Evolutionary conservation across 2,797 vertebrate species (phyloP).

Genomic region (Notamacropus eugenii): DNA sequence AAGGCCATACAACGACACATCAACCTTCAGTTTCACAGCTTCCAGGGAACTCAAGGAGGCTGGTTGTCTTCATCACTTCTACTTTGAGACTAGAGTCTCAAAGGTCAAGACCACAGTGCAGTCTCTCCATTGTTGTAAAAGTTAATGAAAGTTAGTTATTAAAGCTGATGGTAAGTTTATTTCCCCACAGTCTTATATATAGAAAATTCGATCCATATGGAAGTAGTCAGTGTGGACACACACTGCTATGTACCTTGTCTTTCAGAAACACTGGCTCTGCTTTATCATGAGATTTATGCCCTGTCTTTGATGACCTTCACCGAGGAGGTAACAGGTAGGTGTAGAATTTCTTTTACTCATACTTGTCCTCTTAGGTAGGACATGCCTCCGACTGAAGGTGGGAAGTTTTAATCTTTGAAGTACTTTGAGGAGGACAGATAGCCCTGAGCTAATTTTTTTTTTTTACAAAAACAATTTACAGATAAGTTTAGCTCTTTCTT

Average conservation of each 20-base stretch:
- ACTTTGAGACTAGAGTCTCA: conserved; percentile 84
- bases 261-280: conserved; percentile 61
- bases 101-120: conserved; percentile 94
- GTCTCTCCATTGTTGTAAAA: conserved; percentile 87
- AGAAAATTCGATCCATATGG: conserved; percentile 78
- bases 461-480: conserved; percentile 9
- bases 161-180: conserved; percentile 82
- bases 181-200: conserved; percentile 65
- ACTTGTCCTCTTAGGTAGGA: conserved; percentile 32
- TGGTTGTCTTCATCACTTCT: conserved; percentile 81
- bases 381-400: not conserved
- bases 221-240: conserved; percentile 70
- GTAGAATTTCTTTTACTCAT: conserved; percentile 52
- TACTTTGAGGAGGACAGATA: conserved; percentile 46
- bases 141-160: conserved; percentile 96
- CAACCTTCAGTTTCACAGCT: conserved; percentile 59
- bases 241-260: conserved; percentile 54
- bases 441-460: conserved; percentile 37
- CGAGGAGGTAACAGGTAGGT: conserved; percentile 80
- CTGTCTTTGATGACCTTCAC: conserved; percentile 60
- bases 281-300: conserved; percentile 50
- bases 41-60: conserved; percentile 82
- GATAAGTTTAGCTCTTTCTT: conserved; percentile 50
- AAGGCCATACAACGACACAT: conserved; percentile 59
- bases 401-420: not conserved